Base-by-base conservation (phyloP, 2,113 vertebrate genomes). In the Pygoscelis adeliae region DNA sequence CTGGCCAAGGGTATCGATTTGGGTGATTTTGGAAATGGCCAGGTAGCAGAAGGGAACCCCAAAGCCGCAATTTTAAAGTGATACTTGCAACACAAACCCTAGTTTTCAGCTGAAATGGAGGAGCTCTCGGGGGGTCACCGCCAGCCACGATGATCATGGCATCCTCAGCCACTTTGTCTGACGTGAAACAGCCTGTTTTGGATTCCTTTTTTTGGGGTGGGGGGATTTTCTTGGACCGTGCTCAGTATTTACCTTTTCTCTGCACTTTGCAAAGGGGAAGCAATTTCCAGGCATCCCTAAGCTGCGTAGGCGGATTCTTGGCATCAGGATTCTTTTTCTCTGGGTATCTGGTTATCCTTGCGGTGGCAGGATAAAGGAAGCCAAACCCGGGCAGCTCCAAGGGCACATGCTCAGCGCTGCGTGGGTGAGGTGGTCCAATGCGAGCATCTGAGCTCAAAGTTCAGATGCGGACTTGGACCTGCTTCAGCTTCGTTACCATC, bases 1-100 rank as follows among this genome's bases (percentile, higher is more conserved):
- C 16, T 9, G 12, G 13, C 40, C 4, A 0, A 47, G n/a, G 56
- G 14, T 18, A 14, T 11, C 1, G 14, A 11, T 46, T 17, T 40
- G 40, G 13, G 32, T 42, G 34, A 23, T 21, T 70, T 88, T n/a
- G 30, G 85, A 65, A 56, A 52, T 10, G n/a, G 5, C 13, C 56
- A 14, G 10, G n/a, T 32, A 16, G 73, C 22, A 79, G 55, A 26
- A 71, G 58, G 4, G 1, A 81, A 38, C 8, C 26, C 70, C 47
- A 62, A 53, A 71, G 15, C 8, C 1, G 2, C 13, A 0, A 0
- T 42, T 63, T 29, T 18, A 19, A 55, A 34, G 42, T 3, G n/a
- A 34, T 22, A 10, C 2, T 79, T n/a, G 18, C 32, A 69, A 13
- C 29, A 22, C 34, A 62, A 62, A 15, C 9, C 8, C 27, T 15